Percentiles rank a stretch among this genome's conserved stretches.
These are phyloP conservation scores for Labia minor DNA, from an alignment of 2,888 invertebrate genomes.

Conservation along the genomic window DNA sequence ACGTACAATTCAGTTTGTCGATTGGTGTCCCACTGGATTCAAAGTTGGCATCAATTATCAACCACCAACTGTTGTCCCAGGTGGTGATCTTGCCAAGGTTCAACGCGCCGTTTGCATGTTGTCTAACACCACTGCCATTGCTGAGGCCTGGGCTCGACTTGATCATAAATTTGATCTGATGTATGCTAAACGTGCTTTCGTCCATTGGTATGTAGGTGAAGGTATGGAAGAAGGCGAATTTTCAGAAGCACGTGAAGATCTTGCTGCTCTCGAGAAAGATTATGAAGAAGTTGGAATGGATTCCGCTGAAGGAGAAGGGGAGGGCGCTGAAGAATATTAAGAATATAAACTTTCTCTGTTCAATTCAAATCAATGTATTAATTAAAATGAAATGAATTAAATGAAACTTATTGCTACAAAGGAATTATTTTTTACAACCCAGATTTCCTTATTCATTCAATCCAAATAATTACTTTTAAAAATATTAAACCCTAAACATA, in stretches of 20 bases:
- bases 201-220: constrained; percentile 69
- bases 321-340: constrained; percentile 60
- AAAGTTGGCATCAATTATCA: constrained; percentile 41
- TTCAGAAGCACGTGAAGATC: constrained; percentile 66
- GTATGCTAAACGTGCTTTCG: constrained; percentile 57
- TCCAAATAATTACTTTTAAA: too few species aligned
- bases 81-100: constrained; percentile 47
- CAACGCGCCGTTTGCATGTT: constrained; percentile 56
- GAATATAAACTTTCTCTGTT: constrained; percentile 23
- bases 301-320: constrained; percentile 41
- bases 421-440: background rate
- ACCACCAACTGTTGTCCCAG: constrained; percentile 40
- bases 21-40: constrained; percentile 35
- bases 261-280: constrained; percentile 59
- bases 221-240: constrained; percentile 80
- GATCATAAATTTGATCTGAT: constrained; percentile 59
- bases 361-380: background rate
- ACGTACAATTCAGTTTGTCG: constrained; percentile 36
- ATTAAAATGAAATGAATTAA: too few species aligned
- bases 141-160: constrained; percentile 55
- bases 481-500: too few species aligned
- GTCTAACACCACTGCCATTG: constrained; percentile 55
- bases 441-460: background rate
- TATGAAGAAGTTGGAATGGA: constrained; percentile 65
- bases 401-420: background rate